Base-by-base conservation (phyloP, 2,888 invertebrate species). In the Drosophila nr. perissopoda region DNA sequence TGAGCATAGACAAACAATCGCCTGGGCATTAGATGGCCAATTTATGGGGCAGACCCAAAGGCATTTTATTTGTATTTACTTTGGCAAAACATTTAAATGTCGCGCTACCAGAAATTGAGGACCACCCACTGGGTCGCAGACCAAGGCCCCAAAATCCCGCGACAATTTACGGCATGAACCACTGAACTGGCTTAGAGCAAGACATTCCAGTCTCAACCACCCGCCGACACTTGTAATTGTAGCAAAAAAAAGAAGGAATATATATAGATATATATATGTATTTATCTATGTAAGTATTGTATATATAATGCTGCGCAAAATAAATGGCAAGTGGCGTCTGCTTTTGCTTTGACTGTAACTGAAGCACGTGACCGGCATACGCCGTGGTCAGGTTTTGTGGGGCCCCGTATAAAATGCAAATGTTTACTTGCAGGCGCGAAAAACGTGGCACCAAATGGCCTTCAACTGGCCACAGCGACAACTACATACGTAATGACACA, bases 281-380 rank as follows among this genome's bases (percentile, higher is more conserved):
- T 45, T 25, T 25, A 16, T 36, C 4, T 36, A 16, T 36, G 16
- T 16, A 16, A 6, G 16, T 16, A 36, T 16, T 36, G 36, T 36
- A 2, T 36, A 7, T 45, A 69, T 58, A 72, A 65, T 45, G 57
- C 38, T 64, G 57, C 16, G 42, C 34, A 64, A 77, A 79, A 73
- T 69, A 76, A 76, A 73, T 72, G 56, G 45, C 59, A 64, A 74
- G 57, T 52, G 48, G 38, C 52, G 45, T 58, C 53, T 66, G 65
- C 77, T 8, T 21, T 4, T 25, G 45, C 45, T 45, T 45, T 45
- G 45, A 16, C 73, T 66, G 67, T 60, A 70, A 62, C 51, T 61
- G 75, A 70, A 70, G 80, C 85, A 83, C 82, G 82, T 83, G 82
- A 78, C 80, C 76, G 69, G 83, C 75, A 83, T 83, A 63, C 73